Conservation (phyloP, 2,113 vertebrate species). For the Ginglymostoma cirratum region DNA sequence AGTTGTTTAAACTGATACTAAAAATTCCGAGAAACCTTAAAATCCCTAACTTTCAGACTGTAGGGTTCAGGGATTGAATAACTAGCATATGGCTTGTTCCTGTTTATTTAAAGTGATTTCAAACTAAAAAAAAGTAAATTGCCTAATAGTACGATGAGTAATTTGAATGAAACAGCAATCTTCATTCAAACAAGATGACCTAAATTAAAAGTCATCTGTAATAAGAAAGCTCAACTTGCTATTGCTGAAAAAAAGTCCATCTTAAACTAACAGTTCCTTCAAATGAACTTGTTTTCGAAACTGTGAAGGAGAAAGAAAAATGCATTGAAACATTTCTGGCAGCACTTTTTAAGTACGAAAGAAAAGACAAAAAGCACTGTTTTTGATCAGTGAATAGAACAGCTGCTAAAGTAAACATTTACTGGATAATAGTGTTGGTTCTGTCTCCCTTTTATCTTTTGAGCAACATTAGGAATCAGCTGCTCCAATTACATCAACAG, state of each 20-base stretch:
- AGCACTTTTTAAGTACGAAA: background rate
- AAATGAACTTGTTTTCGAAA: background rate
- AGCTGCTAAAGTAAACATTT: conserved; percentile 31
- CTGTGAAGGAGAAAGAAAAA: background rate
- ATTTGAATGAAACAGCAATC: background rate
- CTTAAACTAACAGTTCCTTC: background rate
- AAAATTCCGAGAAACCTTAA: background rate
- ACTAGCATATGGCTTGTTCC: background rate
- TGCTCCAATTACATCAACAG: background rate
- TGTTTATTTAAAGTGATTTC: background rate
- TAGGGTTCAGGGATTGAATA: background rate
- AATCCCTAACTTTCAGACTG: background rate
- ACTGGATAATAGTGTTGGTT: background rate
- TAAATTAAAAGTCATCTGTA: background rate
- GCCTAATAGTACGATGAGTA: background rate
- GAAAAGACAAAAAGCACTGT: background rate
- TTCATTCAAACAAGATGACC: background rate
- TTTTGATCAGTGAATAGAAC: conserved; percentile 32
- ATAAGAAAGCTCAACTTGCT: background rate
- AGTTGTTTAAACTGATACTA: background rate
- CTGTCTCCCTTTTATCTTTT: background rate
- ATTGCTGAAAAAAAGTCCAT: background rate
- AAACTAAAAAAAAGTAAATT: background rate
- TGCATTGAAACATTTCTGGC: background rate
- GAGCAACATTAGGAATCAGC: conserved; percentile 20